Evolutionary conservation across 2,888 invertebrate genomes (phyloP).

Genomic region (Gastrophysa polygoni): DNA sequence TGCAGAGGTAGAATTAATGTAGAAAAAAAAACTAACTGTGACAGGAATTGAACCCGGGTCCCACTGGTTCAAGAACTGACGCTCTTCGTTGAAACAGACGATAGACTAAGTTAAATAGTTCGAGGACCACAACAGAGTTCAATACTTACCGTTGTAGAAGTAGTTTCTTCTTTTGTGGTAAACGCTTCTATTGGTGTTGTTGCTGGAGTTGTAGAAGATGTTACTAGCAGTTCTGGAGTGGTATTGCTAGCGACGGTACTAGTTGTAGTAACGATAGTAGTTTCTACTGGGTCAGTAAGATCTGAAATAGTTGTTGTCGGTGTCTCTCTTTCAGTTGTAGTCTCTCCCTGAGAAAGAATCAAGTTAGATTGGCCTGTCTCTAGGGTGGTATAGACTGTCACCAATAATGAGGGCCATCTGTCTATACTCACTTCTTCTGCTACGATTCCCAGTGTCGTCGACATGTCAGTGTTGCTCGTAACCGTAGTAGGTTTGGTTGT

Average conservation of each 20-base stretch:
- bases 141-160: constrained; percentile 34
- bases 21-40: too few species aligned
- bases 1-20: too few species aligned
- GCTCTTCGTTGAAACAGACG: too few species aligned
- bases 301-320: background rate
- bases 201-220: constrained; percentile 21
- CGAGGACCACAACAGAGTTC: background rate
- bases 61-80: too few species aligned
- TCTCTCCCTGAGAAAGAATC: background rate
- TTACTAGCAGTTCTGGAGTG: constrained; percentile 18
- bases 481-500: constrained; percentile 49
- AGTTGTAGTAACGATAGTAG: constrained; percentile 15
- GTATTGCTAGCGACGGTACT: constrained; percentile 31
- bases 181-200: constrained; percentile 37
- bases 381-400: too few species aligned
- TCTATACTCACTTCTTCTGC: too few species aligned
- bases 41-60: too few species aligned
- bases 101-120: too few species aligned
- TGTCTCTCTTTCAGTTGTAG: background rate
- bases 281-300: background rate
- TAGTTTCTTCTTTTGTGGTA: constrained; percentile 36
- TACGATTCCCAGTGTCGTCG: background rate
- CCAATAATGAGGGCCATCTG: too few species aligned
- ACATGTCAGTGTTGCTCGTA: constrained; percentile 31
- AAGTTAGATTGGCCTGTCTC: too few species aligned